A percentile compares a stretch with the other conserved stretches of the same genome.
Evolutionary conservation across 2,888 invertebrate species (phyloP).

Genomic region (Biston betularia): DNA sequence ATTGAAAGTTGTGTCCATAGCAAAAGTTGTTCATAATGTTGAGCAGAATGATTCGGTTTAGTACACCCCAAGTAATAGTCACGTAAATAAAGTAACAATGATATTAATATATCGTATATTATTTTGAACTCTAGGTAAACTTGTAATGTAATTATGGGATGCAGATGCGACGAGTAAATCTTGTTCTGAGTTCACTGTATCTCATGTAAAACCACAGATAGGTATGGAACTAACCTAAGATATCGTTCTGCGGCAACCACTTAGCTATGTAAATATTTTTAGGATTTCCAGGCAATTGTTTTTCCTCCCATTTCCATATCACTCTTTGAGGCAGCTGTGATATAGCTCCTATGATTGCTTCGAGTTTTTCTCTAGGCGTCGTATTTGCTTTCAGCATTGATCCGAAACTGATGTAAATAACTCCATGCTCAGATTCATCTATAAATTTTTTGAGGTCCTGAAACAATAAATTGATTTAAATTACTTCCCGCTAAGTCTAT

Average conservation of each 20-base stretch:
- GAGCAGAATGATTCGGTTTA: too few species aligned
- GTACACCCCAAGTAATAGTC: neutral
- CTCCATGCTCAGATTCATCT: slow-evolving; percentile 88
- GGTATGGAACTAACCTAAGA: slow-evolving; percentile 55
- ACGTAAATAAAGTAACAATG: too few species aligned
- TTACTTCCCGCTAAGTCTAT: too few species aligned
- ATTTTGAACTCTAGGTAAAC: neutral
- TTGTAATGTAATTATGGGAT: neutral
- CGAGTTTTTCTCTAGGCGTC: slow-evolving; percentile 85
- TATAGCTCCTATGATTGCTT: slow-evolving; percentile 87
- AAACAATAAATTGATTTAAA: slow-evolving; percentile 39
- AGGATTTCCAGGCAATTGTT: slow-evolving; percentile 84
- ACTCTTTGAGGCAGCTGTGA: slow-evolving; percentile 88
- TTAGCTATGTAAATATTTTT: slow-evolving; percentile 86
- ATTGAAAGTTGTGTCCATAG: too few species aligned
- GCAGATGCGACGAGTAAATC: neutral
- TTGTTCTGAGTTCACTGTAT: neutral
- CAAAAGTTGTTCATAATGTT: too few species aligned
- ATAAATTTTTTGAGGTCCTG: slow-evolving; percentile 88
- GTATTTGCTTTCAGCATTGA: slow-evolving; percentile 89
- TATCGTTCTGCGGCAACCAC: slow-evolving; percentile 90
- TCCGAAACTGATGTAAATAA: slow-evolving; percentile 92
- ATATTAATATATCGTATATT: too few species aligned
- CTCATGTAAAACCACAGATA: neutral
- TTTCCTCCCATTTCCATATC: slow-evolving; percentile 92